These are phyloP conservation scores for Sweltsa coloradensis DNA, from an alignment of 1,140 invertebrate species.

Conservation along the genomic window DNA sequence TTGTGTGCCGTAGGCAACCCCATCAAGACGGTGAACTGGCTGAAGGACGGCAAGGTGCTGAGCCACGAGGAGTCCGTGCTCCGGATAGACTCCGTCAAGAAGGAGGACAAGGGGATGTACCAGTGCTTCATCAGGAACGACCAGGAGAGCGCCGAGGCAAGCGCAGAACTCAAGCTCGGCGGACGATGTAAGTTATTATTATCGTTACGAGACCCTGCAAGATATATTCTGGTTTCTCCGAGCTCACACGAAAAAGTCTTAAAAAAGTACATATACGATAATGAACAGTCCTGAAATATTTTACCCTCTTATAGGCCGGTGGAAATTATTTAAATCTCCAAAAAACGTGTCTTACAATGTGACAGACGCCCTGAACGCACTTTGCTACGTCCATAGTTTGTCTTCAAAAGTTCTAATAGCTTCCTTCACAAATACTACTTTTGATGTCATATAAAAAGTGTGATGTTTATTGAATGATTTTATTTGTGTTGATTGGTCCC, in stretches of 20 bases:
- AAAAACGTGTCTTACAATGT: no score
- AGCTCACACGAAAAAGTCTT: no score
- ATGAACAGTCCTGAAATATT: no score
- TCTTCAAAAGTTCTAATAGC: no score
- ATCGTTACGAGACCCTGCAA: no score
- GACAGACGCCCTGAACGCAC: no score
- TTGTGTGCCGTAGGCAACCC: no score
- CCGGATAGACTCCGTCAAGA: conserved; percentile 78
- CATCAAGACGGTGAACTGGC: conserved; percentile 78
- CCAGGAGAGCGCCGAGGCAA: conserved; percentile 84
- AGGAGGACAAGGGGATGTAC: conserved; percentile 95
- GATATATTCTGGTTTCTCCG: no score
- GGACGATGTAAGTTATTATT: conserved; percentile 58
- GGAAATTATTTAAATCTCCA: no score
- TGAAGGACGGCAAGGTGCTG: conserved; percentile 80
- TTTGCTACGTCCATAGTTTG: no score
- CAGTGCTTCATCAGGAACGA: conserved; percentile 92
- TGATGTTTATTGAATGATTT: neutral
- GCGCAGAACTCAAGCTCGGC: conserved; percentile 83
- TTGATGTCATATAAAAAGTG: conserved; percentile 2
- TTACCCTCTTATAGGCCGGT: no score
- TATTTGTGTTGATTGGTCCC: neutral
- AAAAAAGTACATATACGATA: no score
- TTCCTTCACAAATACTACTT: conserved; percentile 1
- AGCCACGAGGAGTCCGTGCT: conserved; percentile 61